Percentiles rank a stretch among this genome's conserved stretches.
phyloP scores from a whole-genome alignment of 2,888 invertebrate genomes.

The Dasysyrphus tricinctus region DNA sequence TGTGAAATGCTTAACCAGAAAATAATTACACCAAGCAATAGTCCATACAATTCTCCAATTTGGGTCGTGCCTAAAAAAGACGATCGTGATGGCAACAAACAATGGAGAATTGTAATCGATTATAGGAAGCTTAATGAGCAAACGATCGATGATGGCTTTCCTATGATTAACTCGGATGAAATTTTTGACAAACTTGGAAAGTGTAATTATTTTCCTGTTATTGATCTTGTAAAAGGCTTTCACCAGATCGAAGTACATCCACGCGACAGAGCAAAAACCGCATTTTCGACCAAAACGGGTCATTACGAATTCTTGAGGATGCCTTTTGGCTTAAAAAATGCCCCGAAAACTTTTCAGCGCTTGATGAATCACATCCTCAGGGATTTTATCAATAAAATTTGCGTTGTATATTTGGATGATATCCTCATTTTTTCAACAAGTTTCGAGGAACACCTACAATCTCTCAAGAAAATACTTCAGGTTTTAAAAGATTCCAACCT shows the following conservation, averaged over 20 bases:
- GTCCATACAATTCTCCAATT: constrained; percentile 63
- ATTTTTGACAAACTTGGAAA: constrained; percentile 2
- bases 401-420: no score
- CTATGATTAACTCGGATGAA: constrained; percentile 76
- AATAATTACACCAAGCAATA: not conserved
- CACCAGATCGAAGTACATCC: constrained; percentile 7
- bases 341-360: no score
- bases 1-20: not conserved
- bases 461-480: no score
- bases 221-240: constrained; percentile 73
- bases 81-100: constrained; percentile 2
- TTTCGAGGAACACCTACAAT: no score
- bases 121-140: constrained; percentile 4
- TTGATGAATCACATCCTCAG: no score
- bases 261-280: not conserved
- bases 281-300: constrained; percentile 53
- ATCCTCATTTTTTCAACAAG: no score
- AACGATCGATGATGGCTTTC: constrained; percentile 69
- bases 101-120: not conserved
- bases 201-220: constrained; percentile 44
- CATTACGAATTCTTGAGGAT: constrained; percentile 65
- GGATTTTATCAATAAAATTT: no score
- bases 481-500: no score
- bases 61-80: constrained; percentile 61
- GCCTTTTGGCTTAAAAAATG: no score